A percentile compares a stretch with the other conserved stretches of the same genome.
Conservation (phyloP, 2,113 vertebrate genomes). For the Vulpes ferrilata region DNA sequence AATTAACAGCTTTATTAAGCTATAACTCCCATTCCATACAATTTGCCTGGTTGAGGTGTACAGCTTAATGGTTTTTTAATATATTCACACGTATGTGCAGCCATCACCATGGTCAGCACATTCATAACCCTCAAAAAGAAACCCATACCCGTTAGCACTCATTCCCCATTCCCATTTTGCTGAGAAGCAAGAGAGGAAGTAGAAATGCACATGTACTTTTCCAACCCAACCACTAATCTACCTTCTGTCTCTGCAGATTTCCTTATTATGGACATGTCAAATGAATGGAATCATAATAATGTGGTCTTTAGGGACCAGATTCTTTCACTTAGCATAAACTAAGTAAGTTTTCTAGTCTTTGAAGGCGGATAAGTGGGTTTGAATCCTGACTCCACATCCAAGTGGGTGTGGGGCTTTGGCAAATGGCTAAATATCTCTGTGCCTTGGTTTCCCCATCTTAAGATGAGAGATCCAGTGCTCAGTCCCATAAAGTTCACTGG, state of each 20-base stretch:
- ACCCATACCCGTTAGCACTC: neutral
- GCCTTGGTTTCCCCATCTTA: neutral
- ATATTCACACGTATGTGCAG: neutral
- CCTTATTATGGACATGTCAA: neutral
- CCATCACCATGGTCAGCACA: neutral
- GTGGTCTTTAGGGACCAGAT: neutral
- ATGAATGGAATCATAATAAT: neutral
- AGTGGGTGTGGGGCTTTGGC: neutral
- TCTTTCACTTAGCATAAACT: neutral
- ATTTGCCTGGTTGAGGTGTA: neutral
- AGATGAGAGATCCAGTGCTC: fast-evolving
- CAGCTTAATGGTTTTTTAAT: neutral
- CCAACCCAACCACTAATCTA: neutral
- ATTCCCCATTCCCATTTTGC: no score
- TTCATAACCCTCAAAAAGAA: neutral
- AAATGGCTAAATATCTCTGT: neutral
- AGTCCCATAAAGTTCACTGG: neutral
- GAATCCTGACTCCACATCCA: neutral
- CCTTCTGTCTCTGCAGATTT: neutral
- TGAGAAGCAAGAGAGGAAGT: no score
- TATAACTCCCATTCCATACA: neutral
- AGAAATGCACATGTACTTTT: no score
- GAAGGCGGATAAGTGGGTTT: neutral
- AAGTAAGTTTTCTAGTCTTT: neutral
- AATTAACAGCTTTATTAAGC: neutral